Evolutionary conservation across 2,113 vertebrate species (phyloP).

Genomic region (Panthera uncia): DNA sequence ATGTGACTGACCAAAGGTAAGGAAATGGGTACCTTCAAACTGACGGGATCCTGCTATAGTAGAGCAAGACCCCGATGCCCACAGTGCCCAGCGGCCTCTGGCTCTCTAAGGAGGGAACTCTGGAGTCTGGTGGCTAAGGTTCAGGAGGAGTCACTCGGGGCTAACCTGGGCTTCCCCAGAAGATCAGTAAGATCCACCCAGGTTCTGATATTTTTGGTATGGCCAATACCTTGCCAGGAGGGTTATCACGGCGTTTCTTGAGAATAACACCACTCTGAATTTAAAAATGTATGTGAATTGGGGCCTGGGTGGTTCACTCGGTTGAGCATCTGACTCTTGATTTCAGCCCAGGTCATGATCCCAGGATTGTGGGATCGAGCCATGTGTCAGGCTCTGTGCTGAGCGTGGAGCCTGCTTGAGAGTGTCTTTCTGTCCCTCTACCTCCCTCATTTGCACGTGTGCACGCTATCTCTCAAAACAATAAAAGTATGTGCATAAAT

Average conservation of each 20-base stretch:
- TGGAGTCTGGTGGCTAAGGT: not conserved
- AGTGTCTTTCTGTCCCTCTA: too few species aligned
- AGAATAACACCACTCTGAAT: not conserved
- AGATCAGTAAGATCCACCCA: not conserved
- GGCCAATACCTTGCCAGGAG: not conserved
- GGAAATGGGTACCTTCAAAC: not conserved
- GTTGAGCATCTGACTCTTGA: too few species aligned
- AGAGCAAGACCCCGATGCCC: not conserved
- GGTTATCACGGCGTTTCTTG: not conserved
- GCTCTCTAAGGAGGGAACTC: not conserved
- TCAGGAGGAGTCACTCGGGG: not conserved
- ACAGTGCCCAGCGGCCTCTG: fast-evolving
- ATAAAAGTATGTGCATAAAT: not conserved
- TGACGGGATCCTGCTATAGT: not conserved
- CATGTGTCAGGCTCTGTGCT: too few species aligned
- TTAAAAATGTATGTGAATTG: not conserved
- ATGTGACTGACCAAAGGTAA: not conserved
- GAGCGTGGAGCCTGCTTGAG: too few species aligned
- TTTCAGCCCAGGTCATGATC: too few species aligned
- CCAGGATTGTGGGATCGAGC: too few species aligned
- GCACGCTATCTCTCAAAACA: too few species aligned
- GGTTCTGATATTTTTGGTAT: not conserved
- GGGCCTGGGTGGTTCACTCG: too few species aligned
- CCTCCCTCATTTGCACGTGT: too few species aligned
- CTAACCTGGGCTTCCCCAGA: not conserved